These are phyloP conservation scores for Fregata magnificens DNA, from an alignment of 2,113 vertebrate species.

Conservation along the genomic window DNA sequence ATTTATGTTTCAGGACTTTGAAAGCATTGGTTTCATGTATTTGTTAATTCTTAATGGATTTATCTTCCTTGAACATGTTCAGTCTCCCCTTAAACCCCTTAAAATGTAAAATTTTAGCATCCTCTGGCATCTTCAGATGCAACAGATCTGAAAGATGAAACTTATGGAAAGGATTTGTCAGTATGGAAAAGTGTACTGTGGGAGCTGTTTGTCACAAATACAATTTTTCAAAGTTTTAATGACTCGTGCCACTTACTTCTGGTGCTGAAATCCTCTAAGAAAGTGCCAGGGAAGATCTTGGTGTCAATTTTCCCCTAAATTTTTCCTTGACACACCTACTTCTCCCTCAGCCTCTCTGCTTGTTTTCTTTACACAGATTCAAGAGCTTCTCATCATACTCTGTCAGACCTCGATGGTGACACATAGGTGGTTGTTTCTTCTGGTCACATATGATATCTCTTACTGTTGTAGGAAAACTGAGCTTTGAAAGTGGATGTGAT, in stretches of 20 bases:
- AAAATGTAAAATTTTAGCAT: background rate
- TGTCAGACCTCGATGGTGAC: background rate
- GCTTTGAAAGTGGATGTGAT: background rate
- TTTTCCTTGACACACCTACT: background rate
- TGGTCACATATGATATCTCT: background rate
- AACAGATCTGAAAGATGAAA: background rate
- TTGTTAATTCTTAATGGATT: background rate
- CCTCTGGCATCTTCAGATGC: background rate
- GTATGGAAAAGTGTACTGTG: background rate
- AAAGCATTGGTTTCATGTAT: background rate
- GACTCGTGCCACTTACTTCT: background rate
- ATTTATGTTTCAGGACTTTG: background rate
- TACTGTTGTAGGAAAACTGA: background rate
- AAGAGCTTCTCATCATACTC: background rate
- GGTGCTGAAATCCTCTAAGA: background rate
- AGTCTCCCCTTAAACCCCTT: background rate
- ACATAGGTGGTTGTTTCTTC: background rate
- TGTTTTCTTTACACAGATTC: background rate
- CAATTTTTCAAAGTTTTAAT: background rate
- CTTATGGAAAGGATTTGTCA: background rate
- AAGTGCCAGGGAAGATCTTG: background rate
- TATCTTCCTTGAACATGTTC: background rate
- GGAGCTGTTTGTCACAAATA: background rate
- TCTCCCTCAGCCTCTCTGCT: background rate
- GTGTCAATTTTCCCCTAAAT: background rate